Evolutionary conservation across 2,113 vertebrate genomes (phyloP).

Genomic region (Romanogobio albipinnatus): DNA sequence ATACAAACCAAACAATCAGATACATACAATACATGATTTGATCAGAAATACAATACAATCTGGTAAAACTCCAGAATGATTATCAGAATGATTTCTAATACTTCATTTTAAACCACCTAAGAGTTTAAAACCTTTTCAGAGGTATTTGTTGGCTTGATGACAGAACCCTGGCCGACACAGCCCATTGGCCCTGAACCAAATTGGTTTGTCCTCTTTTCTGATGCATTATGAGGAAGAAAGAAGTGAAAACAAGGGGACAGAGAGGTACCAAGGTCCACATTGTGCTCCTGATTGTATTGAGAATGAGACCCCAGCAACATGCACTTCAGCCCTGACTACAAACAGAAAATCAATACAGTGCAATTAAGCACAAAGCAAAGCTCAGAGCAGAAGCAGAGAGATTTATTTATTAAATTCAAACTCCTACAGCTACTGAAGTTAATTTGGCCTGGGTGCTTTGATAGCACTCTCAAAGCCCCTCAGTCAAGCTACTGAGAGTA

Average conservation of each 20-base stretch:
- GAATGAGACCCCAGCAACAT: constrained; percentile 70
- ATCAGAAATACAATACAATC: not conserved
- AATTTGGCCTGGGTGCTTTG: constrained; percentile 17
- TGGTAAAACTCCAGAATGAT: not conserved
- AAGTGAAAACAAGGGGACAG: constrained; percentile 60
- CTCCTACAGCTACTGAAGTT: constrained; percentile 59
- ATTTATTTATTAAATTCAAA: constrained; percentile 76
- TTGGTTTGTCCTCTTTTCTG: constrained; percentile 35
- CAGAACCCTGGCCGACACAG: not conserved
- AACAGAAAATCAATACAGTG: constrained; percentile 77
- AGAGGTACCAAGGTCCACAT: constrained; percentile 67
- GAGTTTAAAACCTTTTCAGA: not conserved
- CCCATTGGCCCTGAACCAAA: constrained; percentile 7
- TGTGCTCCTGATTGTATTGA: constrained; percentile 75
- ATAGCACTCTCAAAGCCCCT: not conserved
- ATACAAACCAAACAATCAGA: not conserved
- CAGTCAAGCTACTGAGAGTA: constrained; percentile 13
- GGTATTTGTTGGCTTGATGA: not conserved
- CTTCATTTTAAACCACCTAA: not conserved
- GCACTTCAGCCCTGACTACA: constrained; percentile 51
- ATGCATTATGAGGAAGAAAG: constrained; percentile 31
- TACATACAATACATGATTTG: no score
- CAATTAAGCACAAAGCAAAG: constrained; percentile 77
- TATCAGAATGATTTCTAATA: not conserved
- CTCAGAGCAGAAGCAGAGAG: constrained; percentile 68